These are phyloP conservation scores for Chelonia mydas DNA, from an alignment of 2,797 vertebrate species.

Conservation along the genomic window DNA sequence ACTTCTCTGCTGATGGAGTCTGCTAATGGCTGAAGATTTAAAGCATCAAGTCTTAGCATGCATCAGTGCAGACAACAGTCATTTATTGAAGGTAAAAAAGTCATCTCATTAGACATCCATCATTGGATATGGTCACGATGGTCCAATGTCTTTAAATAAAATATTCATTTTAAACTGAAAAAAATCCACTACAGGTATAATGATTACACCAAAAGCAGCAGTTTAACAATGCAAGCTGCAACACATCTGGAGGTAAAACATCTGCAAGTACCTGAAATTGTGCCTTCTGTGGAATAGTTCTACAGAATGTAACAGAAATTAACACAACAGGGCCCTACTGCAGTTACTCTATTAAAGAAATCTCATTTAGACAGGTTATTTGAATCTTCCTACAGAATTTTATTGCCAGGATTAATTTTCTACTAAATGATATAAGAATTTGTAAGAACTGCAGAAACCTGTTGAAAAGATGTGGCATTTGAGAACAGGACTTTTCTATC, in stretches of 20 bases:
- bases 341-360: conserved; percentile 26
- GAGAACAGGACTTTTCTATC: not conserved
- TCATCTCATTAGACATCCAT: conserved; percentile 69
- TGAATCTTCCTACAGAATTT: conserved; percentile 57
- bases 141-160: conserved; percentile 69
- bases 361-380: conserved; percentile 66
- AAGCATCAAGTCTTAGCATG: conserved; percentile 62
- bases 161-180: conserved; percentile 62
- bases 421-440: conserved; percentile 12
- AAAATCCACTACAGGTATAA: conserved; percentile 43
- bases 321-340: conserved; percentile 53
- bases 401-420: conserved; percentile 57
- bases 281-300: conserved; percentile 53
- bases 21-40: conserved; percentile 75
- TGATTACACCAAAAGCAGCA: conserved; percentile 65
- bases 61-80: conserved; percentile 64
- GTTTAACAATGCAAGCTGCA: conserved; percentile 60
- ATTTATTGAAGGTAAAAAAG: conserved; percentile 60
- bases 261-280: conserved; percentile 65
- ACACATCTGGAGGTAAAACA: conserved; percentile 70
- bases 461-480: conserved; percentile 36
- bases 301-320: conserved; percentile 64
- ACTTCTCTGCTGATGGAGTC: conserved; percentile 72
- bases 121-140: conserved; percentile 54
- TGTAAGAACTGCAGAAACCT: conserved; percentile 25